Percentiles rank a stretch among this genome's conserved stretches.
Conservation (phyloP, 2,113 vertebrate genomes). For the Ondatra zibethicus region DNA sequence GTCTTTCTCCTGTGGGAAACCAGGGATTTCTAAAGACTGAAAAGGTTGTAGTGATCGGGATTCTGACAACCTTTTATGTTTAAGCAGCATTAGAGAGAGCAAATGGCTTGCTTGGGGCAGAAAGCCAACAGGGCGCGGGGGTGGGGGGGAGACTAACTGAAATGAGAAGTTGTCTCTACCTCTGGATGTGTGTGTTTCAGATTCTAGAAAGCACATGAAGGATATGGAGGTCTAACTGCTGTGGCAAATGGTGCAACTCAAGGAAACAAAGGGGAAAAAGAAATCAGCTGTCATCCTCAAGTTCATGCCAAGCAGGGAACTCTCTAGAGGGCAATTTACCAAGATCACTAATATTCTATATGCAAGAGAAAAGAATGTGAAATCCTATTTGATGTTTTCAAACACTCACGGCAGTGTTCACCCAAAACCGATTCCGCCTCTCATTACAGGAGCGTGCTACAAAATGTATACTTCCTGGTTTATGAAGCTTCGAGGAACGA, state of each 20-base stretch:
- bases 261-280: not conserved
- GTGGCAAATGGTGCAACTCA: not conserved
- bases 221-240: not conserved
- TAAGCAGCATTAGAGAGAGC: conserved; percentile 2
- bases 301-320: not conserved
- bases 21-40: not conserved
- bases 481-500: not conserved
- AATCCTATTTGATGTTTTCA: not conserved
- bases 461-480: conserved; percentile 36
- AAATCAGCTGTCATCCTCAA: not conserved
- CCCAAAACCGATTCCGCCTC: not conserved
- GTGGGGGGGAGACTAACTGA: not conserved
- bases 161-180: not conserved
- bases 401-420: not conserved
- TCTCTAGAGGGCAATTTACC: not conserved
- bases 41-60: not conserved
- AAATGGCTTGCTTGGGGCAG: not conserved
- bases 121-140: not conserved
- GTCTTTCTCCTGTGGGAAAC: not conserved
- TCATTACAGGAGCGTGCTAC: not conserved
- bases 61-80: conserved; percentile 5
- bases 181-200: not conserved
- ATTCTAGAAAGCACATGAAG: not conserved
- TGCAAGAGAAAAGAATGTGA: not conserved
- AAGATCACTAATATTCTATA: conserved; percentile 3